These are phyloP conservation scores for Phyllopteryx taeniolatus DNA, from an alignment of 2,113 vertebrate species.

Conservation along the genomic window DNA sequence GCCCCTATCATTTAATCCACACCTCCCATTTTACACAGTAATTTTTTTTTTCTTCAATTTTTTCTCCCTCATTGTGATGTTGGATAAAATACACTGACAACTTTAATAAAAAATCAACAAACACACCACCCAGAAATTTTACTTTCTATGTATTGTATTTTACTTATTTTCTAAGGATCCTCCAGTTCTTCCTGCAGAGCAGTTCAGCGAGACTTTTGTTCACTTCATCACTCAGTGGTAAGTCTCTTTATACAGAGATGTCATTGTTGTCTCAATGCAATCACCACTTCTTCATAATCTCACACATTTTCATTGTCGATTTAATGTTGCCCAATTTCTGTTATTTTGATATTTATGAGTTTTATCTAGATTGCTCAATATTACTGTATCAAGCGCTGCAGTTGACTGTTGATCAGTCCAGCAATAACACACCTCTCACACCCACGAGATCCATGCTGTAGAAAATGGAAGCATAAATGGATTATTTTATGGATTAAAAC, in stretches of 20 bases:
- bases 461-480: not conserved
- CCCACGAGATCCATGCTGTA: not conserved
- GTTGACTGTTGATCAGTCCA: not conserved
- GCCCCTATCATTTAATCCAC: too few relatives aligned
- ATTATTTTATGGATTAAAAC: constrained; percentile 5
- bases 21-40: too few relatives aligned
- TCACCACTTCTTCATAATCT: not conserved
- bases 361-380: not conserved
- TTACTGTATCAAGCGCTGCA: not conserved
- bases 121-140: not conserved
- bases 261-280: not conserved
- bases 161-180: constrained; percentile 80
- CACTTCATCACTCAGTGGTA: constrained; percentile 99
- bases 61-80: not conserved
- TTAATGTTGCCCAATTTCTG: not conserved
- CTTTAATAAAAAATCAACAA: not conserved
- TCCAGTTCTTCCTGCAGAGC: constrained; percentile 89
- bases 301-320: not conserved
- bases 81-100: not conserved
- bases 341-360: not conserved
- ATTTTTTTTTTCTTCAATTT: too few relatives aligned
- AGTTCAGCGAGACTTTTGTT: constrained; percentile 96
- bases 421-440: not conserved
- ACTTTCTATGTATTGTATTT: not conserved
- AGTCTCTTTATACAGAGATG: constrained; percentile 58